Base-by-base conservation (phyloP, 2,888 invertebrate genomes). In the Temnothorax ravouxi region DNA sequence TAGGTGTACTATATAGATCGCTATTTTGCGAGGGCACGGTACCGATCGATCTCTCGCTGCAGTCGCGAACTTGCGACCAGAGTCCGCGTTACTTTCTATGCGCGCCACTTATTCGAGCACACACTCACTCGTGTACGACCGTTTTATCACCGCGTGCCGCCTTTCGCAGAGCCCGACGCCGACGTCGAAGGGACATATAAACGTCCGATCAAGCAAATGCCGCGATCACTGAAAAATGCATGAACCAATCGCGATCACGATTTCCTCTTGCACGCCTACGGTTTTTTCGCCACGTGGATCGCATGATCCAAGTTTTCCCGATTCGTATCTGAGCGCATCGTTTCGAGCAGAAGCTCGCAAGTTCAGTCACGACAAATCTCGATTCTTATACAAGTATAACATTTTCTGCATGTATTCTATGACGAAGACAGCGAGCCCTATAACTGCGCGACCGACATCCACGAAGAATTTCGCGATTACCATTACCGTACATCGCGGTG, bases 161-260 rank as follows among this genome's bases (percentile, higher is more conserved):
- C 67, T 38, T 21, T 82, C 76, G 64, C 74, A 29, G 74, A 82
- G 62, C 64, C 75, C 44, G 69, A 75, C 47, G 88, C 77, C 52
- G 54, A 71, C 62, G 62, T 62, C 86, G 82, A 80, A 85, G 77
- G 66, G 81, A 79, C 81, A 83, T 86, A 81, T 56, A 18, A 85
- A 71, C 34, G 89, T 86, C 87, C 89, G 90, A 90, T 91, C 90
- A 88, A 91, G 90, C 89, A 91, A 91, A 91, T 84, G 90, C 69
- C 21, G 87, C 83, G 85, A 83, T 88, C 86, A 83, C 52, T 91
- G 91, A 91, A 91, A 91, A 90, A 91, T 91, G 85, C 91, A 91
- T 91, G 91, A 91, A 71, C 88, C 91, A 90, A 91, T 90, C 87
- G 90, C 75, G 87, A 84, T 88, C 87, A 88, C 84, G 85, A 66